Evolutionary conservation across 2,797 vertebrate genomes (phyloP).

Genomic region (Mus caroli): DNA sequence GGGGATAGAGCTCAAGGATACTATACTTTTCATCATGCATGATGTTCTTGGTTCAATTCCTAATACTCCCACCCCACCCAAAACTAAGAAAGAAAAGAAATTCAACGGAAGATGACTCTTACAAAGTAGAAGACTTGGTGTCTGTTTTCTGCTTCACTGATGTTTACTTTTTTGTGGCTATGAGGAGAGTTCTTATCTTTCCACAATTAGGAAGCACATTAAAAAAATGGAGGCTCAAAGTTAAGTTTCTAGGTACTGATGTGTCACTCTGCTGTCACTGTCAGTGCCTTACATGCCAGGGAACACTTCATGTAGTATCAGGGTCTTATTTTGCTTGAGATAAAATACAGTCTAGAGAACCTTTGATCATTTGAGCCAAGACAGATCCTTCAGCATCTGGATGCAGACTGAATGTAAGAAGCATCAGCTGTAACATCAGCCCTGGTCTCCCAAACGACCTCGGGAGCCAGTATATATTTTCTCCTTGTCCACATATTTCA

Average conservation of each 20-base stretch:
- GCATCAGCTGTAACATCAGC: not conserved
- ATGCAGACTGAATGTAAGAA: not conserved
- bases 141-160: not conserved
- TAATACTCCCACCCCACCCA: accelerated
- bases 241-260: not conserved
- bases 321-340: constrained; percentile 15
- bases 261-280: not conserved
- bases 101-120: not conserved
- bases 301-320: not conserved
- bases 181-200: not conserved
- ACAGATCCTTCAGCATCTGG: not conserved
- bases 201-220: not conserved
- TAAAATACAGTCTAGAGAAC: not conserved
- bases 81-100: not conserved
- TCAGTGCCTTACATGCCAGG: not conserved
- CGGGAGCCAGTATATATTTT: not conserved
- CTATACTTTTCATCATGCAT: not conserved
- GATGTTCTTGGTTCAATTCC: not conserved
- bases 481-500: constrained; percentile 18
- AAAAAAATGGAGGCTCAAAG: not conserved
- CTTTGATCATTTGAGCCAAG: constrained; percentile 27
- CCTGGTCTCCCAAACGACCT: constrained; percentile 4
- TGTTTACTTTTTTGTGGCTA: not conserved
- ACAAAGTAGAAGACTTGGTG: not conserved
- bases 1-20: not conserved